Conservation (phyloP, 2,797 vertebrate species). For the Alfaro cultratus region DNA sequence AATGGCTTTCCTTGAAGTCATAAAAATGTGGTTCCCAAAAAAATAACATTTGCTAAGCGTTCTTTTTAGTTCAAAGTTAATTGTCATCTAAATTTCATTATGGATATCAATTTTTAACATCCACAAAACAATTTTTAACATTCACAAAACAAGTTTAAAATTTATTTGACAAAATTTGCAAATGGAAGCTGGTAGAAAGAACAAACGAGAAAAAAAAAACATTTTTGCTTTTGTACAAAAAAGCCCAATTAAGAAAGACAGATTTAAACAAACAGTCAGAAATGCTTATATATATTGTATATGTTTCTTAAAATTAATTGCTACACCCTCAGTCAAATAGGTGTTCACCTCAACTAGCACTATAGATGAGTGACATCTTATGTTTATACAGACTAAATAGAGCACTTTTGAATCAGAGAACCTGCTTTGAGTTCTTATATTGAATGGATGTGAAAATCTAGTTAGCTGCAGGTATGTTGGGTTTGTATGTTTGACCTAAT, state of each 20-base stretch:
- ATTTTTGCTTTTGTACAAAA: neutral
- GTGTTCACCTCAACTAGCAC: neutral
- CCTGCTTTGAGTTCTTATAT: neutral
- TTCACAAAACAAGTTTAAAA: neutral
- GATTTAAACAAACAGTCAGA: neutral
- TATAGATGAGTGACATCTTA: neutral
- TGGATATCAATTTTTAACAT: neutral
- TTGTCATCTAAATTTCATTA: neutral
- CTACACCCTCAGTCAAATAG: neutral
- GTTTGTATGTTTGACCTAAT: neutral
- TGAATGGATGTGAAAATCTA: neutral
- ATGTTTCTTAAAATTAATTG: neutral
- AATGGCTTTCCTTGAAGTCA: neutral
- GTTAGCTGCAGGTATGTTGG: neutral
- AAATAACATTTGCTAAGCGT: neutral
- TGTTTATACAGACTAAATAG: neutral
- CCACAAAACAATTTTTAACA: neutral
- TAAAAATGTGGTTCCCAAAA: neutral
- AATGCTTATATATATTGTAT: neutral
- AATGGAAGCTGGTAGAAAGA: neutral
- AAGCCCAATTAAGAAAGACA: neutral
- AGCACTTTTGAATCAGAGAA: neutral
- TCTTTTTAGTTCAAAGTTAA: neutral
- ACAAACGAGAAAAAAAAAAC: neutral
- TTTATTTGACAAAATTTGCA: neutral